Conservation (phyloP, 2,113 vertebrate genomes). For the Saccopteryx leptura region DNA sequence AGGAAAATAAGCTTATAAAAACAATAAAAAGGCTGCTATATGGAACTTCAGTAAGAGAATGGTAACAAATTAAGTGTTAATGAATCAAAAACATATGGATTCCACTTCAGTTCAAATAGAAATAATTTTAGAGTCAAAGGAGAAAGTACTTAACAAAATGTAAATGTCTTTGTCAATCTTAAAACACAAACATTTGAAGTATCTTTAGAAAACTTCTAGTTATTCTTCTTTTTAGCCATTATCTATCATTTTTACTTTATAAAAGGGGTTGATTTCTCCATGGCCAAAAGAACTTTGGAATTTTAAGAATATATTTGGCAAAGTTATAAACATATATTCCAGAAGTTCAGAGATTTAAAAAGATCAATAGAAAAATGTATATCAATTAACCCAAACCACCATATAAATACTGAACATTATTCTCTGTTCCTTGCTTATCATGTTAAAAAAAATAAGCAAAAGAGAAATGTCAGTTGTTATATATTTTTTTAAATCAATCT, state of each 20-base stretch:
- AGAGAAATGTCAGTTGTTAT: neutral
- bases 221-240: conserved; percentile 26
- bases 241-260: conserved; percentile 71
- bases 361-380: conserved; percentile 14
- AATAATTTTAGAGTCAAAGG: conserved; percentile 72
- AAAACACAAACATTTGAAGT: conserved; percentile 58
- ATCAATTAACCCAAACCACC: conserved; percentile 36
- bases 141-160: conserved; percentile 49
- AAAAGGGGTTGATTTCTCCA: conserved; percentile 36
- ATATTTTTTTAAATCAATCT: neutral
- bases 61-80: conserved; percentile 83
- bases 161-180: conserved; percentile 55
- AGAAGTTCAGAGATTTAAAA: conserved; percentile 55
- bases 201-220: conserved; percentile 54
- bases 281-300: conserved; percentile 58
- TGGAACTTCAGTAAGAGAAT: conserved; percentile 65
- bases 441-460: conserved; percentile 28
- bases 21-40: conserved; percentile 82
- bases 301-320: conserved; percentile 32
- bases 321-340: conserved; percentile 52
- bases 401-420: neutral
- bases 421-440: neutral
- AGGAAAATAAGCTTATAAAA: conserved; percentile 84
- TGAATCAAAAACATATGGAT: conserved; percentile 85
- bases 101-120: conserved; percentile 80